A percentile compares a stretch with the other conserved stretches of the same genome.
phyloP scores from a whole-genome alignment of 2,797 vertebrate species.

The Labeo calbasu region DNA sequence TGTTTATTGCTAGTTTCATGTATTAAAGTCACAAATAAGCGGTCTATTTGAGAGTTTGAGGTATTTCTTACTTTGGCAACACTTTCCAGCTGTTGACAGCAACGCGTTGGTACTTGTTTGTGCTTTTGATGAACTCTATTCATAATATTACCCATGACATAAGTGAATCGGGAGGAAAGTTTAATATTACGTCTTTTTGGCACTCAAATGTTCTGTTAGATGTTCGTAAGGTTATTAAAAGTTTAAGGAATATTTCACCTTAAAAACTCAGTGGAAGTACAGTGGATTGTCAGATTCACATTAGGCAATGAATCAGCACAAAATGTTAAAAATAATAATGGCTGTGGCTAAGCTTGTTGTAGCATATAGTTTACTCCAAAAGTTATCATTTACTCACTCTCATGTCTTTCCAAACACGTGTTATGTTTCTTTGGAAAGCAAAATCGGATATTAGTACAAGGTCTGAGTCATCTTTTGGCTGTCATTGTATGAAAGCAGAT shows the following conservation, averaged over 20 bases:
- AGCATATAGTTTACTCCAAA: neutral
- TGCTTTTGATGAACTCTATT: neutral
- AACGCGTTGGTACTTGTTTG: slow-evolving; percentile 14
- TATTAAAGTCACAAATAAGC: neutral
- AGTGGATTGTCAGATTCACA: neutral
- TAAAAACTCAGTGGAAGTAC: neutral
- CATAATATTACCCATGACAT: neutral
- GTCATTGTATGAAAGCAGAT: too few relatives aligned
- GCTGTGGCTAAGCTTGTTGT: neutral
- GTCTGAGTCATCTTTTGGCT: neutral
- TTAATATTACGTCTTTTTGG: neutral
- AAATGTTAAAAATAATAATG: neutral
- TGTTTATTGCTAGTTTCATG: too few relatives aligned
- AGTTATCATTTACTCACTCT: too few relatives aligned
- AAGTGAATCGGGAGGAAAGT: neutral
- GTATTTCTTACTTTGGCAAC: neutral
- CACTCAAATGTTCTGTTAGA: neutral
- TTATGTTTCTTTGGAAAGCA: neutral
- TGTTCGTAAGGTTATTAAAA: neutral
- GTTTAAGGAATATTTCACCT: neutral
- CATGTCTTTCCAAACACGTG: neutral
- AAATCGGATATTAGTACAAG: neutral
- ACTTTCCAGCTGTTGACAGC: slow-evolving; percentile 15
- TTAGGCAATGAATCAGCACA: slow-evolving; percentile 3
- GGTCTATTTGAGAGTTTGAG: neutral